Evolutionary conservation across 2,888 invertebrate species (phyloP).

Genomic region (Conops quadrifasciatus): DNA sequence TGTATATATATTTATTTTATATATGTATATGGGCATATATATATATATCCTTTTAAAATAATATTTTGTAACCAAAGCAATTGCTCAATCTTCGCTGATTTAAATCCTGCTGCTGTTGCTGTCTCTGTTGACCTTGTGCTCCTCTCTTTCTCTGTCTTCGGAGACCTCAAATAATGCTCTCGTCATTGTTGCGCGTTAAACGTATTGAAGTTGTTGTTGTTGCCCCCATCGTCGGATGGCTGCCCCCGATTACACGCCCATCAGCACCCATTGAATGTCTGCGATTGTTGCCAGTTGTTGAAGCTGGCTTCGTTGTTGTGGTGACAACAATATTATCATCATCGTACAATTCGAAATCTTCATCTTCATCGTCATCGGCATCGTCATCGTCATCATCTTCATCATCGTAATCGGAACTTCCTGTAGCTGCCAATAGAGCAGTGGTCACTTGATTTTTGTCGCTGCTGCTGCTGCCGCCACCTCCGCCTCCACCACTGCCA

Average conservation of each 20-base stretch:
- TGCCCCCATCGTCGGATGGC: constrained; percentile 46
- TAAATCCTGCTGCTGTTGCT: constrained; percentile 48
- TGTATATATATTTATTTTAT: too few relatives aligned
- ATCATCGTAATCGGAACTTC: constrained; percentile 67
- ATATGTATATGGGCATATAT: too few relatives aligned
- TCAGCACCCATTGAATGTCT: constrained; percentile 5
- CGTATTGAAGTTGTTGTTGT: constrained; percentile 58
- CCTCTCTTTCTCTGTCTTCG: constrained; percentile 42
- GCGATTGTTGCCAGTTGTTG: constrained; percentile 29
- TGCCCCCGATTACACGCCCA: constrained; percentile 22
- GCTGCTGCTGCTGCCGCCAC: constrained; percentile 47
- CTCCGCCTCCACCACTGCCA: constrained; percentile 49
- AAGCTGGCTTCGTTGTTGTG: constrained; percentile 50
- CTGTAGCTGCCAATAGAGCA: constrained; percentile 73
- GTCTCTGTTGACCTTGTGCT: constrained; percentile 21
- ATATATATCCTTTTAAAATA: constrained; percentile 41
- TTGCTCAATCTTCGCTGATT: constrained; percentile 43
- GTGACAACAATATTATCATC: constrained; percentile 65
- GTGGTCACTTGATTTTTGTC: constrained; percentile 67
- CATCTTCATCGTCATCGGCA: constrained; percentile 60
- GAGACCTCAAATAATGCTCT: constrained; percentile 65
- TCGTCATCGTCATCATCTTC: constrained; percentile 61
- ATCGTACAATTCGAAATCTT: constrained; percentile 64
- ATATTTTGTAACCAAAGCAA: constrained; percentile 48
- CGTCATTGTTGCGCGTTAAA: constrained; percentile 59